Percentiles rank a stretch among this genome's conserved stretches.
Evolutionary conservation across 2,888 invertebrate genomes (phyloP).

Genomic region (Eristalinus aeneus): DNA sequence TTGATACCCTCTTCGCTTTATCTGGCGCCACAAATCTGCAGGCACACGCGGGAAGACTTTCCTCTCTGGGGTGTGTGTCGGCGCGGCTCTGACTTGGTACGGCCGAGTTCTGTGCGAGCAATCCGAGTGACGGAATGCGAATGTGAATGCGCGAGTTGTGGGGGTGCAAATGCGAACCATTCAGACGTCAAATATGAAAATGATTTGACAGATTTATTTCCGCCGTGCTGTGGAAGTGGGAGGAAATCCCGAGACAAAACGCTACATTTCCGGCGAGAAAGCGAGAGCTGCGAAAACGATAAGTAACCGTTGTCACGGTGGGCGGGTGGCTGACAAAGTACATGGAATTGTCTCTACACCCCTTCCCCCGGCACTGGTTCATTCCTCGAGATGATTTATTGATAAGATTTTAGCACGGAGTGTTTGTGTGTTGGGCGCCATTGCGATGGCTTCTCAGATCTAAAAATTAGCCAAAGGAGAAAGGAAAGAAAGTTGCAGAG

Average conservation of each 20-base stretch:
- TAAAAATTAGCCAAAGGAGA: background rate
- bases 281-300: background rate
- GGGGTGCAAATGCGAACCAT: background rate
- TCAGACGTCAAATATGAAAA: conserved; percentile 54
- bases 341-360: background rate
- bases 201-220: conserved; percentile 64
- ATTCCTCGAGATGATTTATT: conserved; percentile 53
- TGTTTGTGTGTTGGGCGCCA: conserved; percentile 16
- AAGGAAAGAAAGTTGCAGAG: background rate
- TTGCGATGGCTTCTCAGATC: conserved; percentile 17
- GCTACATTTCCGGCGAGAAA: background rate
- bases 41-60: conserved; percentile 38
- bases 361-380: background rate
- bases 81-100: background rate
- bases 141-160: conserved; percentile 57
- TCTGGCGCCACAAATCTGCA: conserved; percentile 67
- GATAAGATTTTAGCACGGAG: conserved; percentile 52
- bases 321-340: background rate
- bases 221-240: conserved; percentile 25
- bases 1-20: background rate
- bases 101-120: background rate
- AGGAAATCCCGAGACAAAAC: conserved; percentile 25
- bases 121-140: conserved; percentile 28
- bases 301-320: background rate
- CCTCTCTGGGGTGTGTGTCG: conserved; percentile 38